Evolutionary conservation across 2,113 vertebrate genomes (phyloP).

Genomic region (Cephalopholis sonnerati): DNA sequence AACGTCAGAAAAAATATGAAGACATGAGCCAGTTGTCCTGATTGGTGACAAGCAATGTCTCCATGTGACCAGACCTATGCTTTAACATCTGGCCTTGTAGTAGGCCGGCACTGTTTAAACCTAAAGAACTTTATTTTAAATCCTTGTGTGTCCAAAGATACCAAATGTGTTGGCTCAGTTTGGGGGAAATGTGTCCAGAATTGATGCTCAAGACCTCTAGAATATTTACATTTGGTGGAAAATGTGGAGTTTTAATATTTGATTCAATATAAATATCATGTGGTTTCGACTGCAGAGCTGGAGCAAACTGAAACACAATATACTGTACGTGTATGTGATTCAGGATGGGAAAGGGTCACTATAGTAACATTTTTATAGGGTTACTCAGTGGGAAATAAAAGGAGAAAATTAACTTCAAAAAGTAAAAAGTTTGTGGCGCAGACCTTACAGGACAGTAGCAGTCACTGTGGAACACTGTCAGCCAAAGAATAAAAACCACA

Average conservation of each 20-base stretch:
- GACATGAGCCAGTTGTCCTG: no score
- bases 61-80: no score
- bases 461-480: background rate
- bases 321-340: background rate
- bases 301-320: background rate
- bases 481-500: slow-evolving; percentile 27
- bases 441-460: background rate
- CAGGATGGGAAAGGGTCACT: no score
- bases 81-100: no score
- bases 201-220: background rate
- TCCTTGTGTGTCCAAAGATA: no score
- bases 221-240: background rate
- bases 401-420: background rate
- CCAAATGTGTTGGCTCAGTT: no score
- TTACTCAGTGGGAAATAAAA: background rate
- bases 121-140: no score
- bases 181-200: background rate
- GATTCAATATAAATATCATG: background rate
- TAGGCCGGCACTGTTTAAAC: no score
- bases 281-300: background rate
- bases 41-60: no score
- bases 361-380: background rate
- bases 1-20: no score
- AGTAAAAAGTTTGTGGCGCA: background rate
- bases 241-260: background rate